These are phyloP conservation scores for Steinernema khuongi DNA, from an alignment of 1,140 invertebrate species.

Conservation along the genomic window DNA sequence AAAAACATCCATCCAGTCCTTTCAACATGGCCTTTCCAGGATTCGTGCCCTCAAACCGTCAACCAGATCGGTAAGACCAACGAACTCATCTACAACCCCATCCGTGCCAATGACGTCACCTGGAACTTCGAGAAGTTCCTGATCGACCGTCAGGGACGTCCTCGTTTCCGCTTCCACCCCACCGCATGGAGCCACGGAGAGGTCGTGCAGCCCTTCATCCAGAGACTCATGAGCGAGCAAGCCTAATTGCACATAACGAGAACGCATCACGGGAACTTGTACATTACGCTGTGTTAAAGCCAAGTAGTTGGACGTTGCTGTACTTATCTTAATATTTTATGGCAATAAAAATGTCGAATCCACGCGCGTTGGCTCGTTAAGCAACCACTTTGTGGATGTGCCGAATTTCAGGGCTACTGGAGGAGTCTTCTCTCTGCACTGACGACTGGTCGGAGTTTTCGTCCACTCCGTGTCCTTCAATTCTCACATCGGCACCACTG, in stretches of 20 bases:
- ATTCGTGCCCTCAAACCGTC: conserved; percentile 58
- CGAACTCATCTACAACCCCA: conserved; percentile 57
- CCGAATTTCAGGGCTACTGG: neutral
- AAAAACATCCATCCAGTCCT: neutral
- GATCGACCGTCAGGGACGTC: conserved; percentile 55
- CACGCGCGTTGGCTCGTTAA: neutral
- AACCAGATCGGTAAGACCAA: conserved; percentile 53
- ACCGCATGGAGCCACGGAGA: conserved; percentile 57
- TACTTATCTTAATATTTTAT: conserved; percentile 14
- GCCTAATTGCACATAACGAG: conserved; percentile 26
- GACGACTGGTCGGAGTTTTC: neutral
- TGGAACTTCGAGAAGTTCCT: conserved; percentile 64
- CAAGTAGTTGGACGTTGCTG: neutral
- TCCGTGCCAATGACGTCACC: conserved; percentile 59
- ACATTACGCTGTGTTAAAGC: neutral
- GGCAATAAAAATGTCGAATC: neutral
- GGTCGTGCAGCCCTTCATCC: conserved; percentile 52
- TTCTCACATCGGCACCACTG: neutral
- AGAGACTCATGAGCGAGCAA: conserved; percentile 44
- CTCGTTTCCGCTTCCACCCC: conserved; percentile 54
- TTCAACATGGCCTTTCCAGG: conserved; percentile 38
- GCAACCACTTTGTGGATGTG: neutral
- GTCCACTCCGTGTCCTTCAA: neutral
- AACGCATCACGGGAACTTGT: neutral
- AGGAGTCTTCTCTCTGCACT: neutral